phyloP scores from a whole-genome alignment of 2,888 invertebrate genomes.

The Harpagoxenus sublaevis region DNA sequence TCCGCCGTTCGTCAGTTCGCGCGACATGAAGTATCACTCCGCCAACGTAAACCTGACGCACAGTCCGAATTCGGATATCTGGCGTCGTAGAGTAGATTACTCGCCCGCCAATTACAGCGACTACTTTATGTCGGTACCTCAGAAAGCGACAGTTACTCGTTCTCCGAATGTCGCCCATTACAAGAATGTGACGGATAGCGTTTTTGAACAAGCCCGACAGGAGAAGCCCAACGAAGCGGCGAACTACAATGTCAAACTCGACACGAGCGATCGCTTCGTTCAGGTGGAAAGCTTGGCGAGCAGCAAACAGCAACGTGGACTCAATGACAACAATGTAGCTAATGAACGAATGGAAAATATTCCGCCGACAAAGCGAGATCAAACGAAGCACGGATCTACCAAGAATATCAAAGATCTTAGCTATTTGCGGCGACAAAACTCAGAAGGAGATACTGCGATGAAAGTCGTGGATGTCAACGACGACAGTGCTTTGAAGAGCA shows the following conservation, averaged over 20 bases:
- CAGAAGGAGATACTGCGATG: slow-evolving; percentile 81
- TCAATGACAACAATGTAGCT: slow-evolving; percentile 75
- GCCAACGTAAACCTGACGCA: slow-evolving; percentile 75
- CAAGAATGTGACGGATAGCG: slow-evolving; percentile 79
- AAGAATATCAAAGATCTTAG: slow-evolving; percentile 79
- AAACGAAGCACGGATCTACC: slow-evolving; percentile 67
- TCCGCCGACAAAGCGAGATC: slow-evolving; percentile 74
- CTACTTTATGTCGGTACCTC: slow-evolving; percentile 78
- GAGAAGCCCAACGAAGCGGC: slow-evolving; percentile 82
- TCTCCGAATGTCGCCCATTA: slow-evolving; percentile 83
- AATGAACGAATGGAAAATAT: slow-evolving; percentile 77
- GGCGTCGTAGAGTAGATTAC: slow-evolving; percentile 81
- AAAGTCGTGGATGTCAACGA: slow-evolving; percentile 75
- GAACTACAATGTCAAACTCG: slow-evolving; percentile 82
- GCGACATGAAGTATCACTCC: slow-evolving; percentile 80
- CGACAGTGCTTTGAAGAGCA: slow-evolving; percentile 65
- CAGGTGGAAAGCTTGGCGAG: slow-evolving; percentile 72
- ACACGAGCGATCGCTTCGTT: slow-evolving; percentile 77
- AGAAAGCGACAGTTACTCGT: slow-evolving; percentile 81
- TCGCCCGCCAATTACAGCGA: slow-evolving; percentile 77
- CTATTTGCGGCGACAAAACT: slow-evolving; percentile 82
- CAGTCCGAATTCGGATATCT: slow-evolving; percentile 83
- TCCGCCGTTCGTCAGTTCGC: slow-evolving; percentile 78
- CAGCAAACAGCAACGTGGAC: slow-evolving; percentile 80
- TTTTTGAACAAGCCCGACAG: slow-evolving; percentile 79